phyloP scores from a whole-genome alignment of 2,888 invertebrate species.

The Drosophila tanythrix region DNA sequence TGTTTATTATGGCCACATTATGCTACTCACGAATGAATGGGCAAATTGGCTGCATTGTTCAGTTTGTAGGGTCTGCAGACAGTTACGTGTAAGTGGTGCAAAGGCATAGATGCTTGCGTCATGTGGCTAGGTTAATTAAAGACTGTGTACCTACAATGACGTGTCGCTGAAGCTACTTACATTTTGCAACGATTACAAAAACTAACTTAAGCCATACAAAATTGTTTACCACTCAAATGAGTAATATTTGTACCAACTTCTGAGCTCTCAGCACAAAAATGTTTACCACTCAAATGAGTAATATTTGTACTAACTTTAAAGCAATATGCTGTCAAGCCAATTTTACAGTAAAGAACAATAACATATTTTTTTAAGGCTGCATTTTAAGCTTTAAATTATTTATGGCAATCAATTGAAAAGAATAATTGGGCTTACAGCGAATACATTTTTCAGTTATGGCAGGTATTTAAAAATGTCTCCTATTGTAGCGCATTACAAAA shows the following conservation, averaged over 20 bases:
- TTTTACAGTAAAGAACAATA: neutral
- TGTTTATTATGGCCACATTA: conserved; percentile 35
- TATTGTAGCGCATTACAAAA: conserved; percentile 38
- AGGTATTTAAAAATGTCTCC: neutral
- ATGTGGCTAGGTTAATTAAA: conserved; percentile 27
- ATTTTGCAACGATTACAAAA: neutral
- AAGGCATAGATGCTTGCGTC: conserved; percentile 16
- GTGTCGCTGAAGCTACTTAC: neutral
- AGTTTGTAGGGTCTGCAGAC: conserved; percentile 29
- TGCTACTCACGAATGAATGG: conserved; percentile 42
- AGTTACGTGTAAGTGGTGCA: conserved; percentile 22
- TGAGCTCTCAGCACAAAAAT: neutral
- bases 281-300: neutral
- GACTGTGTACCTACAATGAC: conserved; percentile 1
- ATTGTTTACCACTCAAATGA: neutral
- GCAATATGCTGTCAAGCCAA: neutral
- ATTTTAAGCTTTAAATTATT: neutral
- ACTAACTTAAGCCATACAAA: neutral
- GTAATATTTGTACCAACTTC: neutral
- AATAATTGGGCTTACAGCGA: neutral
- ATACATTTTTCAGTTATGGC: neutral
- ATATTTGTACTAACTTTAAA: neutral
- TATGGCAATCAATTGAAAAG: conserved; percentile 5
- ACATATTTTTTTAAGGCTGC: neutral
- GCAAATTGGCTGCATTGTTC: conserved; percentile 52